phyloP scores from a whole-genome alignment of 1,140 invertebrate species.

The Gryllus bimaculatus region DNA sequence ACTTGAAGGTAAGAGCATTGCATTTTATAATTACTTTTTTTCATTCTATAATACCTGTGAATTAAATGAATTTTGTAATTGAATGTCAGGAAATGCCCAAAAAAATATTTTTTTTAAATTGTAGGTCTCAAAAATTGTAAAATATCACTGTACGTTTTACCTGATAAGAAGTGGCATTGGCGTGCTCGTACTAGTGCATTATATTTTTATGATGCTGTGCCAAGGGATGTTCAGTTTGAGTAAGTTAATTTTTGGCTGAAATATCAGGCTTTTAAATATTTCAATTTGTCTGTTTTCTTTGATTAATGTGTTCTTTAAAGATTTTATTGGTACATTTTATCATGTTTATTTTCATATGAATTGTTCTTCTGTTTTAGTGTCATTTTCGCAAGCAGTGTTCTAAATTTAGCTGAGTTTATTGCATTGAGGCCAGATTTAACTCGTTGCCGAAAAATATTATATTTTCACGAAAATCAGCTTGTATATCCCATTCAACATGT shows the following conservation, averaged over 20 bases:
- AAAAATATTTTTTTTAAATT: neutral
- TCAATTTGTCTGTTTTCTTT: neutral
- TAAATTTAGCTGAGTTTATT: conserved; percentile 60
- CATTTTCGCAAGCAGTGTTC: conserved; percentile 61
- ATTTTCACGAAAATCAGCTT: conserved; percentile 74
- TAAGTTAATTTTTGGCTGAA: conserved; percentile 24
- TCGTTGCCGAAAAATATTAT: conserved; percentile 52
- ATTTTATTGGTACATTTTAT: neutral
- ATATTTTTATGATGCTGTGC: conserved; percentile 50
- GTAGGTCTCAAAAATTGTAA: conserved; percentile 27
- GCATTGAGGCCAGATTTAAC: conserved; percentile 54
- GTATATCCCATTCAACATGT: conserved; percentile 57
- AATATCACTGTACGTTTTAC: conserved; percentile 41
- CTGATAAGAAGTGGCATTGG: conserved; percentile 74
- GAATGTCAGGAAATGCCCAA: neutral
- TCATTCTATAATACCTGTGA: neutral
- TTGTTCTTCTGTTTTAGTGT: conserved; percentile 32
- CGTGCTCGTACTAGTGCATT: conserved; percentile 56
- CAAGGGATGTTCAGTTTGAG: conserved; percentile 40
- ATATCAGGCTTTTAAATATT: neutral
- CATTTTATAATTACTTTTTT: neutral
- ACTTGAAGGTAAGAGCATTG: conserved; percentile 31
- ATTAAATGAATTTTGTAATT: neutral
- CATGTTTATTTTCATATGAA: neutral
- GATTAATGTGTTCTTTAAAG: neutral